These are phyloP conservation scores for Ictinia mississippiensis DNA, from an alignment of 2,797 vertebrate species.

Conservation along the genomic window DNA sequence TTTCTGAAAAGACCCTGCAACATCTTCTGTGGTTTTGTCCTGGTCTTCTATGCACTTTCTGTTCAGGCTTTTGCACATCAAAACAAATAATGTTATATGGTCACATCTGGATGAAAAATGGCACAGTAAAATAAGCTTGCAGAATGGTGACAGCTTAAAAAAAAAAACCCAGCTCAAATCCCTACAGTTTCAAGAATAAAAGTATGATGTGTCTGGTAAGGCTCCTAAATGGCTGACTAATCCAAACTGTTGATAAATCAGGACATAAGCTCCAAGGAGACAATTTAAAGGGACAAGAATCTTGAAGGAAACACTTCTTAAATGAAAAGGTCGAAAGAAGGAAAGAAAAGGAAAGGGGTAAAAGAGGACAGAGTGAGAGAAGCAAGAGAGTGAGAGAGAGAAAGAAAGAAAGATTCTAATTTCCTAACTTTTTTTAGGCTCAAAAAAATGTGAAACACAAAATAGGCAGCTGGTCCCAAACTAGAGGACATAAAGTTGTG, in stretches of 20 bases:
- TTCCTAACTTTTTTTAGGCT: background rate
- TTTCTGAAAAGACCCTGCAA: background rate
- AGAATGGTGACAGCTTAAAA: background rate
- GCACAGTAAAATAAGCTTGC: background rate
- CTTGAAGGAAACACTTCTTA: background rate
- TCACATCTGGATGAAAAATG: background rate
- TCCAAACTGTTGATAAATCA: background rate
- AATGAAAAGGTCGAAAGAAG: background rate
- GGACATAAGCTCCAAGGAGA: background rate
- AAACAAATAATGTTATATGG: background rate
- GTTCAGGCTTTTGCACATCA: background rate
- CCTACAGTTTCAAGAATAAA: background rate
- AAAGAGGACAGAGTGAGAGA: background rate
- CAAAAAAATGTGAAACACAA: background rate
- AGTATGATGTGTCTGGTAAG: background rate
- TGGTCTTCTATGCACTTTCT: background rate
- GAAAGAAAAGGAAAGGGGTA: background rate
- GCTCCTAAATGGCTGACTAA: background rate
- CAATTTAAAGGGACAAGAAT: background rate
- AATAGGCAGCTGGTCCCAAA: background rate
- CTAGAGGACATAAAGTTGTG: background rate
- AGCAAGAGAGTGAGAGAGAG: fast-evolving
- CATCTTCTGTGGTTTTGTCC: background rate
- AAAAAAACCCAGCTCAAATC: background rate
- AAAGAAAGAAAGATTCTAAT: background rate